Evolutionary conservation across 2,888 invertebrate species (phyloP), one percentile per base, ranked within the genome.

Genomic region (Epinotia ramella): DNA sequence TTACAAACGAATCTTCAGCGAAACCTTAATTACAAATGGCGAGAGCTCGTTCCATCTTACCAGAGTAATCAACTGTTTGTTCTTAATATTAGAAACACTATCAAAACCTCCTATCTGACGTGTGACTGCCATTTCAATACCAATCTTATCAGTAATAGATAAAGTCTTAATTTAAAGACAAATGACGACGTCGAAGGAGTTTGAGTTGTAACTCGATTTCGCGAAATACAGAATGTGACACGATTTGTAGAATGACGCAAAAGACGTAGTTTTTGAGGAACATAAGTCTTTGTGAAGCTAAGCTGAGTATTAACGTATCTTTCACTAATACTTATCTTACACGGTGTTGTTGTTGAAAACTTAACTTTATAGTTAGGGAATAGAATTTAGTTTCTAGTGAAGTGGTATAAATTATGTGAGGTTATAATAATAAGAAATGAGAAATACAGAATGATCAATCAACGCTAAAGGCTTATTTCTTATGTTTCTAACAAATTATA

Each of bases 31-130:
- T 53, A 53, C 13, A 53, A 7, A 7, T 53, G 53, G 53, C 53
- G 13, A 13, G 53, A 5, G 53, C 46, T n/a, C 72, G 40, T 53
- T 73, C 72, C 65, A 73, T 73, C 73, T 73, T 66, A 28, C 70
- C 28, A 12, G 72, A 59, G 57, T 49, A 65, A 66, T 73, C 49
- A 73, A 66, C 73, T 73, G 65, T 28, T 73, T 40, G 59, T 56
- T 64, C 56, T 53, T 57, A 64, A 57, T 65, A 20, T 18, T 59
- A 6, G 44, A 13, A 62, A 13, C n/a, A 53, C 53, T 62, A n/a
- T 33, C 13, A 0, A 64, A 46, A 12, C 64, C 44, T 64, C 64
- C 44, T 11, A 24, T 33, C 33, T 24, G 6, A 62, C n/a, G 3
- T n/a, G 3, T 13, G 7, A 9, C n/a, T 24, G 7, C 12, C 6